Conservation (phyloP, 2,888 invertebrate genomes). For the Volucella bombylans region DNA sequence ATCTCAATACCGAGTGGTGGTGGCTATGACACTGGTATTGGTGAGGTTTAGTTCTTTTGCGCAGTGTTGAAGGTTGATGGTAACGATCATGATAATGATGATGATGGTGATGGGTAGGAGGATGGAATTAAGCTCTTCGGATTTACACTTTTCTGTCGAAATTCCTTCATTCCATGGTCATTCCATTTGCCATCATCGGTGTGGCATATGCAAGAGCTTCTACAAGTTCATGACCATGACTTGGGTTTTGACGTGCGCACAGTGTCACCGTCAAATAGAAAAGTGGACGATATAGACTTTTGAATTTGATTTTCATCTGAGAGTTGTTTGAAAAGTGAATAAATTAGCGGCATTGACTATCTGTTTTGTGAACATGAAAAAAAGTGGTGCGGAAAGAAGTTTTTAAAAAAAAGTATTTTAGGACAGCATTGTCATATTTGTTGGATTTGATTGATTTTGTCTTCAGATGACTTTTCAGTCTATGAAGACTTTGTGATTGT, state of each 20-base stretch:
- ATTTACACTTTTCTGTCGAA: constrained; percentile 47
- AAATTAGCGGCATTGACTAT: too few species aligned
- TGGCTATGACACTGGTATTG: too few species aligned
- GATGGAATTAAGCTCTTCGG: constrained; percentile 48
- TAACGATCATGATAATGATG: constrained; percentile 19
- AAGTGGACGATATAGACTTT: not conserved
- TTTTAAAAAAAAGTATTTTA: too few species aligned
- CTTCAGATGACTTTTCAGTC: too few species aligned
- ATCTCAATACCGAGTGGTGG: too few species aligned
- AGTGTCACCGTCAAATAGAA: constrained; percentile 26
- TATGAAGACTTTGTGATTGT: too few species aligned
- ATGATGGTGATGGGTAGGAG: constrained; percentile 58
- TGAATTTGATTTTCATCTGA: too few species aligned
- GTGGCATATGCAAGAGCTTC: constrained; percentile 36
- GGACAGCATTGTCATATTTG: too few species aligned
- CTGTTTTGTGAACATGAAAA: too few species aligned
- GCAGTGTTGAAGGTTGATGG: constrained; percentile 38
- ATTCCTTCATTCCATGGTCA: constrained; percentile 26
- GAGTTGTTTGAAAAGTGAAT: too few species aligned
- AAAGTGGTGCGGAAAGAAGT: too few species aligned
- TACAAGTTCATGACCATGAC: constrained; percentile 57
- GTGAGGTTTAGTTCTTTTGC: constrained; percentile 46
- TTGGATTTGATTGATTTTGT: too few species aligned
- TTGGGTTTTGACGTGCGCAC: constrained; percentile 25
- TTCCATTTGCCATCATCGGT: constrained; percentile 20